Percentiles rank a stretch among this genome's conserved stretches.
Conservation (phyloP, 2,888 invertebrate species). For the Orthosia cruda region DNA sequence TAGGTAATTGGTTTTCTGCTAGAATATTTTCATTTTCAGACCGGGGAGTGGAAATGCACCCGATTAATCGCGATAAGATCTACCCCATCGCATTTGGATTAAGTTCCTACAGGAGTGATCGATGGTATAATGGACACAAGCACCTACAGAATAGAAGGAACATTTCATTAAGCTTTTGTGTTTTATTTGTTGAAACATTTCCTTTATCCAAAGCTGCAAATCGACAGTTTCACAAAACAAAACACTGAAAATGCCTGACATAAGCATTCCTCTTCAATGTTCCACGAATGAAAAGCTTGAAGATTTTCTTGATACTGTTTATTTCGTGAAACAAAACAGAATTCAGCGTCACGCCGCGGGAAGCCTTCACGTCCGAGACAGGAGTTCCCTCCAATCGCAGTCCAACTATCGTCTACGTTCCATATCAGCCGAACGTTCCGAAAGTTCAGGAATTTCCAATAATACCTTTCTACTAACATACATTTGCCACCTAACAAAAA, state of each 20-base stretch:
- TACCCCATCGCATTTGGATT: constrained; percentile 59
- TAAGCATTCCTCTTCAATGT: constrained; percentile 39
- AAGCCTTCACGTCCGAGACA: constrained; percentile 81
- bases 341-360: constrained; percentile 76
- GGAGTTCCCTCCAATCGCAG: constrained; percentile 85
- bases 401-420: constrained; percentile 84
- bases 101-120: constrained; percentile 51
- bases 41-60: constrained; percentile 46
- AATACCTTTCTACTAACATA: constrained; percentile 78
- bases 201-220: constrained; percentile 19
- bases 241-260: constrained; percentile 20
- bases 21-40: constrained; percentile 46
- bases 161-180: constrained; percentile 2
- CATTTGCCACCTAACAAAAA: constrained; percentile 37
- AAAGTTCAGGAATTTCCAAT: constrained; percentile 90
- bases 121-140: constrained; percentile 35
- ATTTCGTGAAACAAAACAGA: constrained; percentile 72
- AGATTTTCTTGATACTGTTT: constrained; percentile 52
- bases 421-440: constrained; percentile 84
- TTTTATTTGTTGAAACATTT: constrained; percentile 27
- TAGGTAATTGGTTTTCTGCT: constrained; percentile 52
- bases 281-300: constrained; percentile 45
- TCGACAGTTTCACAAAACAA: constrained; percentile 17
- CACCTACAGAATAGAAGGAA: constrained; percentile 5
- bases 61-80: constrained; percentile 57